phyloP scores from a whole-genome alignment of 2,888 invertebrate genomes.

The Bellardia bayeri region DNA sequence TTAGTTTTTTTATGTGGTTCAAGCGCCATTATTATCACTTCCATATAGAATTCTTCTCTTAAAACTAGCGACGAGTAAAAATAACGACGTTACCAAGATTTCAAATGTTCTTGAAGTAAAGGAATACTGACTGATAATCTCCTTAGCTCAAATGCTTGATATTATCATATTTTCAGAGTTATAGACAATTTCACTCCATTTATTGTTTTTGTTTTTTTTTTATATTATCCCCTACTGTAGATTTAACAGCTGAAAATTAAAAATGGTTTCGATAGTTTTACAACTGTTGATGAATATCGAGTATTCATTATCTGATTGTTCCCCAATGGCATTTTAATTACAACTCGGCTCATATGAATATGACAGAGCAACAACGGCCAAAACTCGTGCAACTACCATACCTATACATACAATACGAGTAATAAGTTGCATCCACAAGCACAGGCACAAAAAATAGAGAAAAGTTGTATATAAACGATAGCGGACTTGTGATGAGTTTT shows the following conservation, averaged over 20 bases:
- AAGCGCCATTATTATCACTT: too few species aligned
- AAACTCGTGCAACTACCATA: not conserved
- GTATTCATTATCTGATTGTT: slow-evolving; percentile 58
- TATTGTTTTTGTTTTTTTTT: not conserved
- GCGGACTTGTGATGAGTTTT: not conserved
- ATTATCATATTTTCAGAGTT: too few species aligned
- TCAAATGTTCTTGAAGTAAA: too few species aligned
- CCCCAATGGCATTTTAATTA: slow-evolving; percentile 59
- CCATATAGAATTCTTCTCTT: too few species aligned
- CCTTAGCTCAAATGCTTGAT: too few species aligned
- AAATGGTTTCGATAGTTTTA: not conserved
- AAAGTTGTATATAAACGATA: not conserved
- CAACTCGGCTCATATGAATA: slow-evolving; percentile 30
- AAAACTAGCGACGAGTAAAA: too few species aligned
- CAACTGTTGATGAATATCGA: slow-evolving; percentile 50
- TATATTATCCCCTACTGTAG: not conserved
- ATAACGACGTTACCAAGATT: too few species aligned
- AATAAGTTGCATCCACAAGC: not conserved
- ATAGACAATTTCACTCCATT: too few species aligned
- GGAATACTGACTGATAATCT: too few species aligned
- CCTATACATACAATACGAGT: not conserved
- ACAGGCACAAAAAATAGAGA: not conserved
- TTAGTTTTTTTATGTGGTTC: too few species aligned
- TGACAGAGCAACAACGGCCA: not conserved
- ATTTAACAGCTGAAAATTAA: not conserved